Conservation (phyloP, 2,797 vertebrate species). For the Prunella strophiata region DNA sequence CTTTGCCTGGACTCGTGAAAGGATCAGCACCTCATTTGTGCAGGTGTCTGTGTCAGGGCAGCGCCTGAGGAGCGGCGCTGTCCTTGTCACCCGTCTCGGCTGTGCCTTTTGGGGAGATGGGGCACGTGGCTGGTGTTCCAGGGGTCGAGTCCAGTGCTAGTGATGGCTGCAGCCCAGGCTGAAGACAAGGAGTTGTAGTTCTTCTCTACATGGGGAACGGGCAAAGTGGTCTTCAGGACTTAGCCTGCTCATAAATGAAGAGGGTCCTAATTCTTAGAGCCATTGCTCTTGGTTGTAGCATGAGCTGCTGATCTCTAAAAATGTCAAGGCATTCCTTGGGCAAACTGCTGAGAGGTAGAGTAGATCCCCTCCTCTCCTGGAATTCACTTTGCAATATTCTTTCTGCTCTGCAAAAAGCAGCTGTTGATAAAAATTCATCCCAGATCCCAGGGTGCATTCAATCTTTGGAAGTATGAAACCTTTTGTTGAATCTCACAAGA, state of each 20-base stretch:
- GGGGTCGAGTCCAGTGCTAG: rapidly evolving
- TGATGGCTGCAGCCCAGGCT: neutral
- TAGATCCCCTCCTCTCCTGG: neutral
- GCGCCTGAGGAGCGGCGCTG: neutral
- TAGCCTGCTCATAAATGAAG: neutral
- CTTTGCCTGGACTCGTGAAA: rapidly evolving
- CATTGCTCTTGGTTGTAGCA: neutral
- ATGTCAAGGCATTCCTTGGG: neutral
- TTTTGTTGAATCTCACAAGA: no score
- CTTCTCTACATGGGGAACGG: neutral
- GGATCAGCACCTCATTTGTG: neutral
- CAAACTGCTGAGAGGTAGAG: neutral
- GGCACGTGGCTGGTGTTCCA: neutral
- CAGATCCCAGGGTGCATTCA: no score
- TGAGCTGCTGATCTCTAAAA: neutral
- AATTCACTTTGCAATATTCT: neutral
- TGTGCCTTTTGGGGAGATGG: neutral
- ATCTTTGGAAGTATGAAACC: no score
- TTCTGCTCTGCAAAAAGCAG: neutral
- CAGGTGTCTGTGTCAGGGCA: neutral
- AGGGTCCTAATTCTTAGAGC: neutral
- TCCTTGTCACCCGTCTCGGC: neutral
- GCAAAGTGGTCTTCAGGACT: neutral
- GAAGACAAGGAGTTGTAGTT: neutral
- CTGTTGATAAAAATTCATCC: neutral